Base-by-base conservation (phyloP, 2,113 vertebrate genomes). In the Pedetes capensis region DNA sequence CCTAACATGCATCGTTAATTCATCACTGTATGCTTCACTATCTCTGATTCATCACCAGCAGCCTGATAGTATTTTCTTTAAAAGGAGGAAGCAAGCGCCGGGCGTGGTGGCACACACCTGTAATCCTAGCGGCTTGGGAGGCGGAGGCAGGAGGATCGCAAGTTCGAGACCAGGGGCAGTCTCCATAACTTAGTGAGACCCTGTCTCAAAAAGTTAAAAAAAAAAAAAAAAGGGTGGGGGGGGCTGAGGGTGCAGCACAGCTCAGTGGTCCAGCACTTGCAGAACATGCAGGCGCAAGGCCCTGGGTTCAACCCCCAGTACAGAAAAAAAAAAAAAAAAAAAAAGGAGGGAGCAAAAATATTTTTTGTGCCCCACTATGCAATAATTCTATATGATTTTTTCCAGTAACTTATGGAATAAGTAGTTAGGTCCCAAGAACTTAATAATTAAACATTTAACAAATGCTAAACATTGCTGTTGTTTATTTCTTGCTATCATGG, bases 1-100 rank as follows among this genome's bases (percentile, higher is more conserved):
- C 37, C 91, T 97, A 95, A 97, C 96, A 97, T 61, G 81, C 80
- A 63, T 95, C 96, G 95, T 97, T 97, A 95, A 96, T 97, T 90
- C 95, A 85, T 84, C 72, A 79, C 61, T 59, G 69, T 47, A 92
- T 82, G 3, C 81, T 86, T 88, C 89, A n/a, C 37, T 72, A 47
- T 90, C 74, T 92, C 37, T 76, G 23, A 53, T 34, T 86, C 42
- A 44, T 63, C n/a, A 85, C 18, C 42, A 61, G 49, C 37, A 81
- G 16, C n/a, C 53, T 53, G 74, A 69, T 27, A 57, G 18, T 87
- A 34, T 53, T 83, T 59, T 71, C 29, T 95, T 87, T 79, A 82
- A 82, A 95, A 6, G 51, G 37, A 66, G 85, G 81, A 72, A n/a
- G n/a, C 6, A 37, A 93, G 55, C n/a, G n/a, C n/a, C n/a, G n/a